phyloP scores from a whole-genome alignment of 1,140 invertebrate species.

The Drosophila arawakana region DNA sequence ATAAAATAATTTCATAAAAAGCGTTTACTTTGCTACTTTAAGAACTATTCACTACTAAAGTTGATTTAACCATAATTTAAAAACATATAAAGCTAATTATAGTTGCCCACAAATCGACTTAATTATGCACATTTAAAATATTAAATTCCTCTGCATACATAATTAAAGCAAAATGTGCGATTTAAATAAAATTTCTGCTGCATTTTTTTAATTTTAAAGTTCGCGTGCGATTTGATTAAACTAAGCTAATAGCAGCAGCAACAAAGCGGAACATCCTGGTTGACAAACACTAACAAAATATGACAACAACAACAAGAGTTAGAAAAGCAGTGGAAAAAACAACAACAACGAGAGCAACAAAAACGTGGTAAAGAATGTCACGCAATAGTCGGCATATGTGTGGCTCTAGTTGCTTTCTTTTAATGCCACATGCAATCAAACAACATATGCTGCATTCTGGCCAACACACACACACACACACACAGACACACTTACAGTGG shows the following conservation, averaged over 20 bases:
- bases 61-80: too few relatives aligned
- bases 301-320: conserved; percentile 46
- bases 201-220: conserved; percentile 3
- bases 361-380: conserved; percentile 44
- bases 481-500: neutral
- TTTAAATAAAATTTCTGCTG: neutral
- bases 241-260: conserved; percentile 47
- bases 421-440: conserved; percentile 70
- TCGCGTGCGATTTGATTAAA: conserved; percentile 30
- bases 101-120: too few relatives aligned
- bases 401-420: conserved; percentile 40
- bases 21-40: too few relatives aligned
- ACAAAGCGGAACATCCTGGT: conserved; percentile 44
- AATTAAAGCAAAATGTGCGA: neutral
- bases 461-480: conserved; percentile 4
- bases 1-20: too few relatives aligned
- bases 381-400: conserved; percentile 52
- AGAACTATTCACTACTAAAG: too few relatives aligned
- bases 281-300: conserved; percentile 60
- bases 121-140: too few relatives aligned
- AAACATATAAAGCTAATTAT: too few relatives aligned
- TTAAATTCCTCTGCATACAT: too few relatives aligned
- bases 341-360: conserved; percentile 15
- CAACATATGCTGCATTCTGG: conserved; percentile 67
- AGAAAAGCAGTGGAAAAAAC: neutral